phyloP scores from a whole-genome alignment of 30 jellyfish, hydroid and myxozoan species.

The Turritopsis dohrnii region DNA sequence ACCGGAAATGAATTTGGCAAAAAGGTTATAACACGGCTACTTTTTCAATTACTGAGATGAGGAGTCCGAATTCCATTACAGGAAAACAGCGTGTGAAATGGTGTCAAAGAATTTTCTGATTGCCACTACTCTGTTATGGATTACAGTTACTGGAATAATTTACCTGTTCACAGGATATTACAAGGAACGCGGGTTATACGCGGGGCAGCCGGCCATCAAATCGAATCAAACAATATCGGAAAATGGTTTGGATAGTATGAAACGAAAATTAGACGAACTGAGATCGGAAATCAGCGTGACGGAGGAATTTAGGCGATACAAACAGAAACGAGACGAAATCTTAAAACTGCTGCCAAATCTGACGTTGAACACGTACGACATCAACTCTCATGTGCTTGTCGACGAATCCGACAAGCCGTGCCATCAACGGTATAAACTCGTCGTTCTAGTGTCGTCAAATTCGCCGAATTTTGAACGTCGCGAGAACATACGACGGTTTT shows the following conservation, averaged over 20 bases:
- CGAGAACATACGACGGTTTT: conserved; percentile 11
- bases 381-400: neutral
- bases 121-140: neutral
- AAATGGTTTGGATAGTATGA: neutral
- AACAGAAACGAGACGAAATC: neutral
- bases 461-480: conserved; percentile 28
- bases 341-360: conserved; percentile 2
- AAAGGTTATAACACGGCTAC: too few species aligned
- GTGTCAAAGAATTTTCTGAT: neutral
- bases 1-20: too few species aligned
- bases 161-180: neutral
- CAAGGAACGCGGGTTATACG: neutral
- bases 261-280: neutral
- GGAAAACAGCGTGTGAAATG: neutral
- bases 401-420: neutral
- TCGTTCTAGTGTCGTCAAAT: conserved; percentile 28
- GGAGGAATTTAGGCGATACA: conserved; percentile 1
- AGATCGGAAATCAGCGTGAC: neutral
- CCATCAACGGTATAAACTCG: conserved; percentile 1
- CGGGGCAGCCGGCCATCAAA: neutral
- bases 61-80: neutral
- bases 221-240: neutral
- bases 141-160: neutral
- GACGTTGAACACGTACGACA: neutral
- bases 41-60: too few species aligned